Conservation (phyloP, 2,113 vertebrate genomes). For the Zosterops hypoxanthus region DNA sequence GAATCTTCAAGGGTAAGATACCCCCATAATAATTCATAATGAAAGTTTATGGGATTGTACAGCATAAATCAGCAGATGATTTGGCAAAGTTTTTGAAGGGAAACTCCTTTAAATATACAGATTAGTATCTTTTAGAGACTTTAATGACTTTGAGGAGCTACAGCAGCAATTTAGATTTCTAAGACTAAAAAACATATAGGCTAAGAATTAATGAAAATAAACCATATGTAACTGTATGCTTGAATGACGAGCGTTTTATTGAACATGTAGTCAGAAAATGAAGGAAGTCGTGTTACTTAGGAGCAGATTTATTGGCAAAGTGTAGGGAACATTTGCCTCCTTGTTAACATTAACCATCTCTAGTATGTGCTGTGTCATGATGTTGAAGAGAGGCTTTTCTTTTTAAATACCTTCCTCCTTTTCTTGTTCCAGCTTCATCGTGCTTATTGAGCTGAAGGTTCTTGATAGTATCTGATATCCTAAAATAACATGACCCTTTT, state of each 20-base stretch:
- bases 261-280: background rate
- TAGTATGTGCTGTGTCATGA: background rate
- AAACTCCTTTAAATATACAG: background rate
- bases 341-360: background rate
- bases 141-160: background rate
- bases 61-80: background rate
- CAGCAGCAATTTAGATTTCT: background rate
- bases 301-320: background rate
- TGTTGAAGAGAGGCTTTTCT: background rate
- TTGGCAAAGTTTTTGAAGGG: background rate
- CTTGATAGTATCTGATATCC: background rate
- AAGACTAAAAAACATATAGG: background rate
- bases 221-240: background rate
- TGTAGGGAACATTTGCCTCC: background rate
- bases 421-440: background rate
- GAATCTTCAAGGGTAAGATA: constrained; percentile 94
- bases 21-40: background rate
- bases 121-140: background rate
- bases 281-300: background rate
- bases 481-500: background rate
- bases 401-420: background rate
- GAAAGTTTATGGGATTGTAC: background rate
- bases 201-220: background rate
- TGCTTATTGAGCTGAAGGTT: background rate
- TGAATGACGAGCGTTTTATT: background rate